Evolutionary conservation across 2,888 invertebrate genomes (phyloP).

Genomic region (Morinoia aosen): DNA sequence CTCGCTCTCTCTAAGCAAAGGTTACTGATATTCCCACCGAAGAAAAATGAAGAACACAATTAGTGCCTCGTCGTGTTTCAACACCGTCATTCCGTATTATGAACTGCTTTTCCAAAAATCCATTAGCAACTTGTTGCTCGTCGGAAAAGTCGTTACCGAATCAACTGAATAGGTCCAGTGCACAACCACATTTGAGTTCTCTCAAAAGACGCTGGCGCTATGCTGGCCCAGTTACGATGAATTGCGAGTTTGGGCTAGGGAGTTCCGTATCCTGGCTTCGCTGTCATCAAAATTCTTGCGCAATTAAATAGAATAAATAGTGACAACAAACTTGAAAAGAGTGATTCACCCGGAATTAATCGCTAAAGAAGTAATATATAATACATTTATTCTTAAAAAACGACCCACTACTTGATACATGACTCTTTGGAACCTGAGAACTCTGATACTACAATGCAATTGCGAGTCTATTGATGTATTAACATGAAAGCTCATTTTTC

Average conservation of each 20-base stretch:
- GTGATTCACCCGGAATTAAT: conserved; percentile 22
- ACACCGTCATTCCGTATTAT: conserved; percentile 50
- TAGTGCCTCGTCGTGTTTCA: conserved; percentile 32
- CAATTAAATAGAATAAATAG: conserved; percentile 53
- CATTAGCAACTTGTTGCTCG: conserved; percentile 50
- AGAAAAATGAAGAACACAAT: conserved; percentile 47
- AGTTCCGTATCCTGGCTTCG: background rate
- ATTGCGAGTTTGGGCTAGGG: background rate
- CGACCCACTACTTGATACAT: background rate
- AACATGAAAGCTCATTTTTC: background rate
- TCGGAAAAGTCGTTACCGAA: background rate
- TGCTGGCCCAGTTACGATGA: background rate
- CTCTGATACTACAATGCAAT: background rate
- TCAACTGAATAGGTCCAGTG: background rate
- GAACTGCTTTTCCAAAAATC: conserved; percentile 51
- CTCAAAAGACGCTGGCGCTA: background rate
- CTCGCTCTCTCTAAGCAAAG: background rate
- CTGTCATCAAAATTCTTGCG: conserved; percentile 46
- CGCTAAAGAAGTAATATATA: background rate
- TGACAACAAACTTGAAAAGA: conserved; percentile 50
- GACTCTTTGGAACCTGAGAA: background rate
- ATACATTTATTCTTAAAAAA: conserved; percentile 34
- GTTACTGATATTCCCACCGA: conserved; percentile 39
- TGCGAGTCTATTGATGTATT: background rate
- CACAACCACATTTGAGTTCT: too few species aligned